Evolutionary conservation across 1,140 invertebrate species (phyloP).

Genomic region (Drosophila bocqueti): DNA sequence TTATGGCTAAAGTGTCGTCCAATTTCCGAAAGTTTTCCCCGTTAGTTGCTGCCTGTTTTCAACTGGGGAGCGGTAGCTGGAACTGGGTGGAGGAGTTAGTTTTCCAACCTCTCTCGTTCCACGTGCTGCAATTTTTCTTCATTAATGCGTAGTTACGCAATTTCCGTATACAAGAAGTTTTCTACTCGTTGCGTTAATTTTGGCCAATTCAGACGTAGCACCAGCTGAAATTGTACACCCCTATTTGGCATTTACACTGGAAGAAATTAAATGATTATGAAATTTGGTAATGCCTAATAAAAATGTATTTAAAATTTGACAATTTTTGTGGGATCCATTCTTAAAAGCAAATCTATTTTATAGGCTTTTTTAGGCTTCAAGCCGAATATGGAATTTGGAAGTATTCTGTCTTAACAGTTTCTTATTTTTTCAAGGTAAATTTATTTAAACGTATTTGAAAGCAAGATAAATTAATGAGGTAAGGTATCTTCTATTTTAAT

Average conservation of each 20-base stretch:
- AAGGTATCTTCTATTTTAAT: no score
- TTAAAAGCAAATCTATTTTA: no score
- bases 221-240: conserved; percentile 43
- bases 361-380: no score
- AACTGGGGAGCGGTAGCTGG: conserved; percentile 2
- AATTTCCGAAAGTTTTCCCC: conserved; percentile 65
- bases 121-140: conserved; percentile 71
- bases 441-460: no score
- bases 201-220: conserved; percentile 66
- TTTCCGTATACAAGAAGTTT: conserved; percentile 74
- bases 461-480: neutral
- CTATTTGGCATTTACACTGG: neutral
- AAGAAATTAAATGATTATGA: neutral
- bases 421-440: no score
- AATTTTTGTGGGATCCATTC: no score
- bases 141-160: conserved; percentile 81
- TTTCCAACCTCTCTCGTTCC: conserved; percentile 15
- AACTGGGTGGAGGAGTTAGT: conserved; percentile 9
- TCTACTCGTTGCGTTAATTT: conserved; percentile 75
- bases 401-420: no score
- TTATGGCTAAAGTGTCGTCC: conserved; percentile 79
- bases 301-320: no score
- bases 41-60: conserved; percentile 16
- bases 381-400: no score
- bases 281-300: neutral